Conservation (phyloP, 1,140 invertebrate species). For the Dendroctonus ponderosae region DNA sequence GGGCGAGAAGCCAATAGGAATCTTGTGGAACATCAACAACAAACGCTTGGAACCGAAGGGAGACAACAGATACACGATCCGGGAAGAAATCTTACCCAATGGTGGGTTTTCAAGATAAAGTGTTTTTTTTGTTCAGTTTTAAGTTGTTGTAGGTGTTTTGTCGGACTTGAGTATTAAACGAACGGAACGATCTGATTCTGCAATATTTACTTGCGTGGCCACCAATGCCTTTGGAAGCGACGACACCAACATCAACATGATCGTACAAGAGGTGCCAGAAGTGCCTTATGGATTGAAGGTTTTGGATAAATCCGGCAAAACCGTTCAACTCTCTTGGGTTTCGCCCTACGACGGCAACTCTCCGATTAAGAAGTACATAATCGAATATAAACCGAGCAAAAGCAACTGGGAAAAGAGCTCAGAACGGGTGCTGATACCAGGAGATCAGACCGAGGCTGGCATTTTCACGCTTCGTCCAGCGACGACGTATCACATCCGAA, state of each 20-base stretch:
- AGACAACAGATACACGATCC: conserved; percentile 85
- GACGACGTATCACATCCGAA: conserved; percentile 87
- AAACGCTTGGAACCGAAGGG: conserved; percentile 85
- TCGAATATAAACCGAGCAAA: conserved; percentile 90
- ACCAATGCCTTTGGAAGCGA: conserved; percentile 94
- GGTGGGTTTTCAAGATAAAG: conserved; percentile 43
- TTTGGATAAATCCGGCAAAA: conserved; percentile 85
- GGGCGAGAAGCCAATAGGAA: conserved; percentile 94
- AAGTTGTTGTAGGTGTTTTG: conserved; percentile 59
- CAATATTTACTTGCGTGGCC: conserved; percentile 90
- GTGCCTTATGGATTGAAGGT: conserved; percentile 88
- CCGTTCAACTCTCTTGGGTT: conserved; percentile 88
- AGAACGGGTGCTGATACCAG: conserved; percentile 80
- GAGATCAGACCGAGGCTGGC: conserved; percentile 81
- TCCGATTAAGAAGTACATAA: conserved; percentile 86
- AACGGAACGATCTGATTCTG: conserved; percentile 87
- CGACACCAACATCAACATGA: conserved; percentile 93
- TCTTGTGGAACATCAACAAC: conserved; percentile 94
- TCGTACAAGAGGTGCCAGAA: conserved; percentile 95
- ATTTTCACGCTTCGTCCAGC: conserved; percentile 88
- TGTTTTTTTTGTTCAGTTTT: neutral
- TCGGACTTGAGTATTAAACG: conserved; percentile 87
- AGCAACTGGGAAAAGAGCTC: conserved; percentile 81
- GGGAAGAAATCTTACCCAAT: conserved; percentile 83
- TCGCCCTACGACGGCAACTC: conserved; percentile 94